Base-by-base conservation (phyloP, 2,888 invertebrate genomes). In the Oscheius sp. region DNA sequence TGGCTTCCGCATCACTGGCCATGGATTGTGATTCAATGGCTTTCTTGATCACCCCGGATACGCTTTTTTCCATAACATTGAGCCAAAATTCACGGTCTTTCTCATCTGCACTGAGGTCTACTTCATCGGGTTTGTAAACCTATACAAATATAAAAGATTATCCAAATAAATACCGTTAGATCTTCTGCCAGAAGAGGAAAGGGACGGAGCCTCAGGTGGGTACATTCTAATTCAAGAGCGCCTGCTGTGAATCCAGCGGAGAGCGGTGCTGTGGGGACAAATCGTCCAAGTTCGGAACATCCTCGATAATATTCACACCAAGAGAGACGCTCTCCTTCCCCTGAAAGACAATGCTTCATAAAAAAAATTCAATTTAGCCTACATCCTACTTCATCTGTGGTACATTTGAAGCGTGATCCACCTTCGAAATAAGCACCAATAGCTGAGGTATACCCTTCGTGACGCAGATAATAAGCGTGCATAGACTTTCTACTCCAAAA, bases 21-120 rank as follows among this genome's bases (percentile, higher is more conserved):
- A 93, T 92, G 13, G 93, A 92, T 88, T 93, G 93, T 88, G 94
- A 94, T 61, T 92, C 91, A 64, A 93, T 92, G 0, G 96, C 96
- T 89, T 93, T 93, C 79, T 92, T 92, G 27, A 35, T 75, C 71
- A 90, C 90, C 87, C 94, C 94, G 81, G 93, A 93, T 18, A 94
- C 93, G 84, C 95, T 93, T 23, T 89, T 93, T 89, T 94, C 93
- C 88, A 97, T 94, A 89, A 95, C 95, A 78, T 93, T 92, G 59
- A 97, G 91, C 97, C 97, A 98, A 90, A 96, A 97, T 61, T 91
- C 91, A 78, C 92, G 92, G 16, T 96, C 96, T 88, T 94, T 93
- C 80, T 92, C 91, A 89, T 97, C 95, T 85, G 92, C 92, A 76
- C 93, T 92, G 73, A 98, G 91, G 90, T 97, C 95, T 80, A 95